A percentile compares a stretch with the other conserved stretches of the same genome.
phyloP scores from a whole-genome alignment of 2,113 vertebrate species.

The Copsychus sechellarum region DNA sequence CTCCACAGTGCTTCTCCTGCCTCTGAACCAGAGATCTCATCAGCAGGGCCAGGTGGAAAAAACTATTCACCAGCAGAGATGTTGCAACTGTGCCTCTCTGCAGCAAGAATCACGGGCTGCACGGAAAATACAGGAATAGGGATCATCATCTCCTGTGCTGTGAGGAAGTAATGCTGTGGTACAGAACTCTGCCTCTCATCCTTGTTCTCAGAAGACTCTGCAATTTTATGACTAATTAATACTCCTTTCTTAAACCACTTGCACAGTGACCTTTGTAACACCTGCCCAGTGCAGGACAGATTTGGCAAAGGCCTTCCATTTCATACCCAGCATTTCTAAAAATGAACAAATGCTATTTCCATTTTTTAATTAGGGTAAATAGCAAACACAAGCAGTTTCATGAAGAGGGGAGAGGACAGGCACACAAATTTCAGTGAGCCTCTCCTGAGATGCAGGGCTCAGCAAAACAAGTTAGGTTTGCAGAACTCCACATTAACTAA shows the following conservation, averaged over 20 bases:
- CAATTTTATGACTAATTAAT: background rate
- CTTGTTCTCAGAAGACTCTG: background rate
- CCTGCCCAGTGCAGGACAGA: background rate
- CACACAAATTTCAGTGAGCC: background rate
- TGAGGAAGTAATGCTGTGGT: background rate
- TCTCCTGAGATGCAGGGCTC: background rate
- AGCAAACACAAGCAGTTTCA: background rate
- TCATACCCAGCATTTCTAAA: background rate
- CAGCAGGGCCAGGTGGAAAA: background rate
- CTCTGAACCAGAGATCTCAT: background rate
- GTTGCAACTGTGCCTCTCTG: background rate
- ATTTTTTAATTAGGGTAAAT: background rate
- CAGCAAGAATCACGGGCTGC: background rate
- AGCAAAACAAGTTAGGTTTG: background rate
- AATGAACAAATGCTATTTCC: background rate
- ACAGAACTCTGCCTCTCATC: background rate
- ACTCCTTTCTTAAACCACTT: background rate
- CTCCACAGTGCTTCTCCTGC: accelerated
- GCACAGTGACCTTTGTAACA: background rate
- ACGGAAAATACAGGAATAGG: background rate
- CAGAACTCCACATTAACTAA: background rate
- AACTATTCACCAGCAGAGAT: background rate
- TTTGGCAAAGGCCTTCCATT: background rate
- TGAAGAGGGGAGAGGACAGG: background rate
- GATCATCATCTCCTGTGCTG: background rate